phyloP scores from a whole-genome alignment of 2,113 vertebrate species.

The Zosterops hypoxanthus region DNA sequence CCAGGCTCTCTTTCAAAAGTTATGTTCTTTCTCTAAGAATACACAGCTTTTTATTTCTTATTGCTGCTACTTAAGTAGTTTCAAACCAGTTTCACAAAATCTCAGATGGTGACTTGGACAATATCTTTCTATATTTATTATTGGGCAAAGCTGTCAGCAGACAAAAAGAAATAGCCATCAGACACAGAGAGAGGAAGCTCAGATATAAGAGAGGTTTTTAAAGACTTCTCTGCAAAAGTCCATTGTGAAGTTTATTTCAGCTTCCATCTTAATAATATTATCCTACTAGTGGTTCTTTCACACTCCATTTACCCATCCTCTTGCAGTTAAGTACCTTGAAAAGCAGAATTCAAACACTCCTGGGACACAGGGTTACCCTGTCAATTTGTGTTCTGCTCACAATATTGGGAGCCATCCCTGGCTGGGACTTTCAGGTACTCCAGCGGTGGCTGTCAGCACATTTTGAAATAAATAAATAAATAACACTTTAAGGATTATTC shows the following conservation, averaged over 20 bases:
- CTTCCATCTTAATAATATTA: neutral
- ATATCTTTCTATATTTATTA: neutral
- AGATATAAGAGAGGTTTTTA: neutral
- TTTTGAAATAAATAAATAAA: neutral
- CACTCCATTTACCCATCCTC: neutral
- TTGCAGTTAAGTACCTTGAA: neutral
- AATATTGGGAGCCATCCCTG: neutral
- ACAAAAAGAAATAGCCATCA: neutral
- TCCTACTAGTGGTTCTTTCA: neutral
- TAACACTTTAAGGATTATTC: neutral
- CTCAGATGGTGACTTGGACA: neutral
- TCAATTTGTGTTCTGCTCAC: neutral
- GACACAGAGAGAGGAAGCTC: neutral
- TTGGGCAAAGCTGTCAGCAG: neutral
- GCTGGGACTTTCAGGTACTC: neutral
- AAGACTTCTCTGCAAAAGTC: neutral
- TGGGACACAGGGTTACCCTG: neutral
- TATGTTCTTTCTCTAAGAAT: neutral
- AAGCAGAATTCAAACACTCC: neutral
- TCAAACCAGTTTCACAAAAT: neutral
- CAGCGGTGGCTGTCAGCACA: neutral
- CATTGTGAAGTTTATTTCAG: neutral
- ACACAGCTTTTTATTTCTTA: neutral
- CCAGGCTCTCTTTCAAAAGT: neutral
- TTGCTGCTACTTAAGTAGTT: neutral